Conservation (phyloP, 2,888 invertebrate species). For the Fabriciana adippe region DNA sequence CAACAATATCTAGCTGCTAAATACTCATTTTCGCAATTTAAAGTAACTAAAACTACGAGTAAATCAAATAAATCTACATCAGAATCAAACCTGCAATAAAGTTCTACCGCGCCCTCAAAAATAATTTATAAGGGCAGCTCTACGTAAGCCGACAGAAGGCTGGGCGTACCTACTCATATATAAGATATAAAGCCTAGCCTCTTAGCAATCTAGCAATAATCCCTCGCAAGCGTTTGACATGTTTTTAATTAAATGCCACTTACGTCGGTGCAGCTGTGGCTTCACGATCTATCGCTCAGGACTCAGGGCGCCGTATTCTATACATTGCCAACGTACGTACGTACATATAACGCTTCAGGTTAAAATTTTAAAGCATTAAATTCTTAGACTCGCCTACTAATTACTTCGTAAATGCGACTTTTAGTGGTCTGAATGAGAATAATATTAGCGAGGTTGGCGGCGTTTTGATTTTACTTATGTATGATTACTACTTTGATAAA, state of each 20-base stretch:
- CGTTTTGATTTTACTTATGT: too few relatives aligned
- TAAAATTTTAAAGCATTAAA: background rate
- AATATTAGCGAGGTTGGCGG: background rate
- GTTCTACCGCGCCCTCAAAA: background rate
- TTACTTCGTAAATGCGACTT: background rate
- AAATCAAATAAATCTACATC: too few relatives aligned
- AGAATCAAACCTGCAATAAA: background rate
- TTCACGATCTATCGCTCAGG: conserved; percentile 32
- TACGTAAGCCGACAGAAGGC: conserved; percentile 6
- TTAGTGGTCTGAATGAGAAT: background rate
- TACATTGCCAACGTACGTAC: conserved; percentile 6
- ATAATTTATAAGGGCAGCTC: conserved; percentile 12
- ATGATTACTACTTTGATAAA: too few relatives aligned
- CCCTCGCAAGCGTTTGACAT: conserved; percentile 54
- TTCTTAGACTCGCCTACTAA: background rate
- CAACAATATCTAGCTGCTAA: too few relatives aligned
- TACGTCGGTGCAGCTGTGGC: conserved; percentile 44
- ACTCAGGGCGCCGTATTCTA: conserved; percentile 5
- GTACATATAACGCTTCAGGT: conserved; percentile 1
- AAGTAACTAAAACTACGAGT: too few relatives aligned
- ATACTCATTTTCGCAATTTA: too few relatives aligned
- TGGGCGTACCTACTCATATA: background rate
- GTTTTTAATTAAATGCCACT: conserved; percentile 76
- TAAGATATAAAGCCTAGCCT: conserved; percentile 14
- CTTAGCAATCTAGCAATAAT: conserved; percentile 30